Evolutionary conservation across 1,140 invertebrate species (phyloP).

Genomic region (Scaptomyza pallida): DNA sequence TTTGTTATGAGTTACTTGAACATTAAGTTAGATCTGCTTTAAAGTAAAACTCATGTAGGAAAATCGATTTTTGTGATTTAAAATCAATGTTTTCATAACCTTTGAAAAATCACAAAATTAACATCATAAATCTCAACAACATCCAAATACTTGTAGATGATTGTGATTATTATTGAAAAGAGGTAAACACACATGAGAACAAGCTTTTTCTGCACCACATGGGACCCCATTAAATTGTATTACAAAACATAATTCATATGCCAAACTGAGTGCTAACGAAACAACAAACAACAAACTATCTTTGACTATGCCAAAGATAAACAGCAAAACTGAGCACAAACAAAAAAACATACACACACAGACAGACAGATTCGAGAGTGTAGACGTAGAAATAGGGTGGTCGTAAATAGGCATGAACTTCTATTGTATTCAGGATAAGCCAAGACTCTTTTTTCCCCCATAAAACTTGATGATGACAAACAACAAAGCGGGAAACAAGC

Average conservation of each 20-base stretch:
- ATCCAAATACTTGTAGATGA: not conserved
- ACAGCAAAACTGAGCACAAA: not conserved
- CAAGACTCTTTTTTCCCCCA: slow-evolving; percentile 20
- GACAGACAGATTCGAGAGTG: not conserved
- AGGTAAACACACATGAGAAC: not conserved
- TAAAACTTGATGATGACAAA: slow-evolving; percentile 75
- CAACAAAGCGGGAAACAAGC: slow-evolving; percentile 38
- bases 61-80: too few species aligned
- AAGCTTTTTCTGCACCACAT: not conserved
- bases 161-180: slow-evolving; percentile 4
- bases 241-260: slow-evolving; percentile 54
- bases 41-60: not conserved
- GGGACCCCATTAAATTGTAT: slow-evolving; percentile 36
- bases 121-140: not conserved
- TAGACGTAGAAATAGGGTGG: slow-evolving; percentile 15
- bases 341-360: not conserved
- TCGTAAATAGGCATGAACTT: slow-evolving; percentile 60
- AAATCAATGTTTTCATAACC: not conserved
- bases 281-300: slow-evolving; percentile 22
- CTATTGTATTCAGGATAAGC: slow-evolving; percentile 40
- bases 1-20: too few species aligned
- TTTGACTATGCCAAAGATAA: slow-evolving; percentile 8
- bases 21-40: not conserved
- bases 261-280: slow-evolving; percentile 33
- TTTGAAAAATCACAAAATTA: not conserved